phyloP scores from a whole-genome alignment of 2,888 invertebrate genomes.

The Ochropleura leucogaster region DNA sequence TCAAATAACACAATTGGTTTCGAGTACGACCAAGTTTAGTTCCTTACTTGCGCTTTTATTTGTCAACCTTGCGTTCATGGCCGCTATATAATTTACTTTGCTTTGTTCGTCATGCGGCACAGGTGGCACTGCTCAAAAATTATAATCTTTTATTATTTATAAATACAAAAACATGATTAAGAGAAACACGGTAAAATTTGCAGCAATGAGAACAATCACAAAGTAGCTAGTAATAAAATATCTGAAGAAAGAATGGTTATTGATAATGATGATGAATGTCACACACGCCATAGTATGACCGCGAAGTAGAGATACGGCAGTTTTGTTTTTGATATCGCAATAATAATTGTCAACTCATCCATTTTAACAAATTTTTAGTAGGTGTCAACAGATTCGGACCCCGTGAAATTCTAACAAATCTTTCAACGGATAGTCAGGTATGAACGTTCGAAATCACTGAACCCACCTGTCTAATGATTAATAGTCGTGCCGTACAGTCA shows the following conservation, averaged over 20 bases:
- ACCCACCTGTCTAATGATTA: slow-evolving; percentile 21
- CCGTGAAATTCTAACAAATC: background rate
- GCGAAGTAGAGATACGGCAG: no score
- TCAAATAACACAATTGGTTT: slow-evolving; percentile 51
- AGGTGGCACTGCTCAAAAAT: slow-evolving; percentile 46
- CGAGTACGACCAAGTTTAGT: slow-evolving; percentile 61
- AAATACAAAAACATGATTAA: no score
- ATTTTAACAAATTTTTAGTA: background rate
- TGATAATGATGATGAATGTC: no score
- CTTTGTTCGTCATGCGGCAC: slow-evolving; percentile 60
- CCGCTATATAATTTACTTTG: slow-evolving; percentile 62
- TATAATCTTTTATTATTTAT: slow-evolving; percentile 10
- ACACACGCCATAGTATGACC: no score
- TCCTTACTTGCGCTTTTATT: slow-evolving; percentile 71
- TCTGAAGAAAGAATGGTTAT: no score
- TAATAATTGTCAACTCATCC: slow-evolving; percentile 13
- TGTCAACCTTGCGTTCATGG: slow-evolving; percentile 80
- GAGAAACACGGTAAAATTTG: no score
- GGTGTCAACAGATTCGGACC: background rate
- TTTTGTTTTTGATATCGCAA: no score
- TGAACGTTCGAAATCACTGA: background rate
- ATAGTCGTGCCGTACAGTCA: slow-evolving; percentile 21
- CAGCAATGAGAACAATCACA: no score
- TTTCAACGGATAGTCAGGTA: background rate
- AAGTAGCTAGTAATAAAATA: no score